Conservation (phyloP, 2,797 vertebrate genomes). For the Phylloscopus collybita region DNA sequence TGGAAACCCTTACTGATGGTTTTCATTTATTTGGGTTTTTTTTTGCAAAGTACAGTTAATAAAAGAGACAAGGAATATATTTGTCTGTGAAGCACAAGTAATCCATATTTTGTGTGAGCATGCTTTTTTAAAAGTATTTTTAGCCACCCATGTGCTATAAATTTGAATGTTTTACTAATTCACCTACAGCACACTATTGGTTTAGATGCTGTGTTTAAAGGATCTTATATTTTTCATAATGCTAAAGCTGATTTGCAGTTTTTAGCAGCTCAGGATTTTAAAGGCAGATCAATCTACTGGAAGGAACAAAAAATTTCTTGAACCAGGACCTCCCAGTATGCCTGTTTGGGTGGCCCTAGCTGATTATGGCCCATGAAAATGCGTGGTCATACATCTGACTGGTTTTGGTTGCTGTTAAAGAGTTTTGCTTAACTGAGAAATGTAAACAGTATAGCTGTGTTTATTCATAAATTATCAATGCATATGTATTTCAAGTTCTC, state of each 20-base stretch:
- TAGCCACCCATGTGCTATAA: not conserved
- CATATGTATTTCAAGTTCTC: not conserved
- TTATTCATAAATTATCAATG: constrained; percentile 27
- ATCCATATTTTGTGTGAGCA: not conserved
- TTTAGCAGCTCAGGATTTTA: not conserved
- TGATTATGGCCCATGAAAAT: constrained; percentile 14
- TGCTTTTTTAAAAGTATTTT: not conserved
- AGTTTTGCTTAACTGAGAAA: constrained; percentile 19
- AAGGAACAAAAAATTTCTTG: not conserved
- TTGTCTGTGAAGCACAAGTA: not conserved
- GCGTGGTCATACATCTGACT: not conserved
- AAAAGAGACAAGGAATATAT: not conserved
- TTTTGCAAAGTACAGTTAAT: not conserved
- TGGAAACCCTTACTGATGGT: not conserved
- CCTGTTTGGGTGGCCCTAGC: constrained; percentile 16
- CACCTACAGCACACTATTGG: not conserved
- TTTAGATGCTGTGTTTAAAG: not conserved
- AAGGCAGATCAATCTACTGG: not conserved
- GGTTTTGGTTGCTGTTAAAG: constrained; percentile 12
- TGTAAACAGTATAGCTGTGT: not conserved
- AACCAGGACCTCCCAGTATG: not conserved
- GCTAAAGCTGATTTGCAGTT: not conserved
- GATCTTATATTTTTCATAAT: not conserved
- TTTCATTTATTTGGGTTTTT: not conserved
- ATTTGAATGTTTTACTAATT: not conserved